phyloP scores from a whole-genome alignment of 2,888 invertebrate species.

The Meghimatium bilineatum region DNA sequence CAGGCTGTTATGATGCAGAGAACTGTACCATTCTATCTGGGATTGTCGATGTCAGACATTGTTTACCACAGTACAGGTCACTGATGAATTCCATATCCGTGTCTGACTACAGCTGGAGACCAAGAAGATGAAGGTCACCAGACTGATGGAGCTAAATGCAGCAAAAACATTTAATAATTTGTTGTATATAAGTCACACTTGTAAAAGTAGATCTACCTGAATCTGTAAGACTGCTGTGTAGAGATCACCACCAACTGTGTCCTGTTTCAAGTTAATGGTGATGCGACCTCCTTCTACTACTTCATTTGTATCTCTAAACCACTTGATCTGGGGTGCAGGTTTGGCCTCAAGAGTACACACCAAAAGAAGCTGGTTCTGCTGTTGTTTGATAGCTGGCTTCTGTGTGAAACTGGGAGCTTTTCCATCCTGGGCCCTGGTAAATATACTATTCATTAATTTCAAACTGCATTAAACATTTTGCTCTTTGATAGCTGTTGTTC shows the following conservation, averaged over 20 bases:
- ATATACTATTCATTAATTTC: background rate
- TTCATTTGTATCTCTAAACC: constrained; percentile 87
- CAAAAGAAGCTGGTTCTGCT: constrained; percentile 91
- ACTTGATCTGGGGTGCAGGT: constrained; percentile 94
- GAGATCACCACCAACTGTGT: constrained; percentile 88
- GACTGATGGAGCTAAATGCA: no score
- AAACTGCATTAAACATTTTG: no score
- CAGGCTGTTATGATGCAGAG: no score
- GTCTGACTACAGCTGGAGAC: no score
- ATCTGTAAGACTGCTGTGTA: constrained; percentile 95
- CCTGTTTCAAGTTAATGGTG: constrained; percentile 92
- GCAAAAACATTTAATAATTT: no score
- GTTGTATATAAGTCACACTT: no score
- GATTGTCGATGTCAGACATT: no score
- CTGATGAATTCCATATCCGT: no score
- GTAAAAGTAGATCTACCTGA: constrained; percentile 79
- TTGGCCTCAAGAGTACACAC: constrained; percentile 96
- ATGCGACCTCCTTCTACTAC: constrained; percentile 89
- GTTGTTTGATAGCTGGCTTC: constrained; percentile 99
- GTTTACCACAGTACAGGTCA: no score
- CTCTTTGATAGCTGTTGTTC: no score
- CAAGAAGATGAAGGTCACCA: no score
- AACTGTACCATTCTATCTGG: no score
- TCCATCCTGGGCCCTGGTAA: constrained; percentile 61
- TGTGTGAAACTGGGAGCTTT: constrained; percentile 95